phyloP scores from a whole-genome alignment of 2,113 vertebrate species.

The Promerops cafer region DNA sequence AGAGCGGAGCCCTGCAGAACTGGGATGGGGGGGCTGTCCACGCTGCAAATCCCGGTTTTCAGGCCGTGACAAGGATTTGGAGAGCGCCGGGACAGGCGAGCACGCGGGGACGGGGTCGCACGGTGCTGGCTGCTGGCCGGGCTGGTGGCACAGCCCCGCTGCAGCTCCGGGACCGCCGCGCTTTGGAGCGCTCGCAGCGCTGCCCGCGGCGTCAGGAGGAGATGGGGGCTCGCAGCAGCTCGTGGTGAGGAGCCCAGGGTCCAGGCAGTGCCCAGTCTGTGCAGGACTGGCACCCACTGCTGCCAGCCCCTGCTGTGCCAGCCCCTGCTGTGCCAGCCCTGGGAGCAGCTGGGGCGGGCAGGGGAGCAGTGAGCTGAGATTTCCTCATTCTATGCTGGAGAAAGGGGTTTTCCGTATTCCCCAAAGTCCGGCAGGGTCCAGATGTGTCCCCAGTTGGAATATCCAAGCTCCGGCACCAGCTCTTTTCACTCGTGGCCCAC shows the following conservation, averaged over 20 bases:
- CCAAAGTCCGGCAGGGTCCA: not conserved
- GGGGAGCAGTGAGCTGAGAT: not conserved
- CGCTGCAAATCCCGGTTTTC: accelerated
- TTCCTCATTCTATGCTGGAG: not conserved
- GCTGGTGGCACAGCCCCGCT: not conserved
- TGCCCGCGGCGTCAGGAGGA: accelerated
- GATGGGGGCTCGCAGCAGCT: not conserved
- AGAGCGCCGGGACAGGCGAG: not conserved
- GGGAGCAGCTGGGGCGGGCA: not conserved
- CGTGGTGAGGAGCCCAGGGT: not conserved
- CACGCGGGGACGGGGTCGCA: not conserved
- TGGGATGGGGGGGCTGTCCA: accelerated
- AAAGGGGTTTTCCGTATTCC: not conserved
- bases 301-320: not conserved
- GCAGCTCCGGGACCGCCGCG: accelerated
- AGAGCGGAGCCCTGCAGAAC: not conserved
- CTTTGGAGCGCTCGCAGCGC: not conserved
- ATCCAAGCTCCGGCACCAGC: accelerated
- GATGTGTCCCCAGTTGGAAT: not conserved
- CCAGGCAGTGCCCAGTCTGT: accelerated
- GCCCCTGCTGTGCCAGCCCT: not conserved
- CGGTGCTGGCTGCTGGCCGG: not conserved
- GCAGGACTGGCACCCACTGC: not conserved
- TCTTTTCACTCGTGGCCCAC: accelerated
- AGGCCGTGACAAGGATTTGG: not conserved